phyloP scores from a whole-genome alignment of 1,140 invertebrate genomes.

The Aporrectodea caliginosa region DNA sequence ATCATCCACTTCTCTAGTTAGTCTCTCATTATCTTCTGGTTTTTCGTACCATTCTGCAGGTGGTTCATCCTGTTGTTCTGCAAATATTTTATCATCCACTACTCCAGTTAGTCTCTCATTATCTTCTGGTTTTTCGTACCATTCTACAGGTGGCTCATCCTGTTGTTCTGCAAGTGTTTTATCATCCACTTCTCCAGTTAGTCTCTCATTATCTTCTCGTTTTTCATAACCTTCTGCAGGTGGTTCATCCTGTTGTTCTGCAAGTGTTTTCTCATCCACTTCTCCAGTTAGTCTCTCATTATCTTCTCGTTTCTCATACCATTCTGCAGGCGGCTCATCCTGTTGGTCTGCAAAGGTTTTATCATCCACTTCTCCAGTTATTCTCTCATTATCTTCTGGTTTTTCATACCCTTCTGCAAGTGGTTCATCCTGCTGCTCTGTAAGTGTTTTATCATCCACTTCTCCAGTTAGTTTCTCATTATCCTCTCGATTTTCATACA shows the following conservation, averaged over 20 bases:
- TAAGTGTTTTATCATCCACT: neutral
- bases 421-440: too few species aligned
- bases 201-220: neutral
- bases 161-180: neutral
- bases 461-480: neutral
- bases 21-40: too few species aligned
- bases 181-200: neutral
- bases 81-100: neutral
- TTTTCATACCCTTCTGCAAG: neutral
- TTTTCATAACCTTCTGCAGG: too few species aligned
- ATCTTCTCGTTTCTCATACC: neutral
- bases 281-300: neutral
- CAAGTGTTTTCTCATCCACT: neutral
- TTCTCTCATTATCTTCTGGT: neutral
- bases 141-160: too few species aligned
- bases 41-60: too few species aligned
- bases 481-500: too few species aligned
- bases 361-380: neutral
- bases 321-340: too few species aligned
- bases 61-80: neutral
- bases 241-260: neutral
- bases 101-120: neutral
- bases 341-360: too few species aligned
- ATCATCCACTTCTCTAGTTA: too few species aligned
- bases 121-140: too few species aligned